Evolutionary conservation across 2,888 invertebrate species (phyloP), one percentile per base, ranked within the genome.

Genomic region (Antheraea assamensis): DNA sequence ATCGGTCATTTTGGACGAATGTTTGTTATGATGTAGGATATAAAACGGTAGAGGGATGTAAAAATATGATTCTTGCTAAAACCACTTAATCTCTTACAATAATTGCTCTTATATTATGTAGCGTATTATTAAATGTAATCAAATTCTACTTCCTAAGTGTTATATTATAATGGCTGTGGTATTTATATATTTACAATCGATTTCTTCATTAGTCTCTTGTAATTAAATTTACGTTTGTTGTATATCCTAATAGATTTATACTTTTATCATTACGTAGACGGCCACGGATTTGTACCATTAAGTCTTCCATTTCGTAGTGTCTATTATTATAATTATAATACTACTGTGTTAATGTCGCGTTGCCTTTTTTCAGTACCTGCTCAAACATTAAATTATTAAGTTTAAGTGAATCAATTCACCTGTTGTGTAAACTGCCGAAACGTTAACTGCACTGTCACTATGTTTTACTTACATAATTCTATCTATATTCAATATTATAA

Each of bases 81-180:
- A 30, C 24, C 58, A 58, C 24, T 58, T 10, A 58, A n/a, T 27
- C n/a, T 61, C 13, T 27, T 3, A 30, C 30, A 17, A 30, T 30
- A 5, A 17, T 64, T 7, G 17, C 61, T 64, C 30, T 64, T 83
- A 83, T 80, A 73, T 79, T 55, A 52, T 55, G 73, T 73, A 73
- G 73, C 70, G 58, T 70, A 58, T 79, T 70, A 58, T 79, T 82
- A 83, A 80, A 85, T 80, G 83, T 86, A 88, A 85, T 86, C 82
- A 83, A 87, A 86, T 82, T 83, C 81, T 85, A 82, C 87, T 80
- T 83, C n/a, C 81, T 93, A 92, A 91, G 90, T 91, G 88, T 90
- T 90, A 91, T 85, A 86, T 87, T 87, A 90, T 90, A 91, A 94
- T 93, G 94, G 94, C 94, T 94, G 94, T 94, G 94, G 93, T 92